Conservation (phyloP, 2,113 vertebrate species). For the Murina feae region DNA sequence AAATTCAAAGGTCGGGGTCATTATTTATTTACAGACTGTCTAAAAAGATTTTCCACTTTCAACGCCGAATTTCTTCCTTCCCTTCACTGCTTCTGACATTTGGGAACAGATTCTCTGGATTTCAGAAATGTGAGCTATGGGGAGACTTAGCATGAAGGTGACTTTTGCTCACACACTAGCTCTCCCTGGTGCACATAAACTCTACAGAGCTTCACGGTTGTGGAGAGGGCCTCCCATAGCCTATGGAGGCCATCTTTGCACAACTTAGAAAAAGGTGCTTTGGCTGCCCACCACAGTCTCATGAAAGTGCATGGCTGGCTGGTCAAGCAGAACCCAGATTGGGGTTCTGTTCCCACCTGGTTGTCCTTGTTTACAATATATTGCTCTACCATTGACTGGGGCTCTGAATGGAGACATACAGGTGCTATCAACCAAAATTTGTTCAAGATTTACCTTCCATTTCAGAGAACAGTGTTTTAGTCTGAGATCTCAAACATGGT, state of each 20-base stretch:
- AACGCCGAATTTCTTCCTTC: constrained; percentile 10
- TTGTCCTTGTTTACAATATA: neutral
- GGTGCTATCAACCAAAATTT: neutral
- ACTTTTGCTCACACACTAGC: constrained; percentile 26
- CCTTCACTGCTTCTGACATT: neutral
- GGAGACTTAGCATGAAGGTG: constrained; percentile 57
- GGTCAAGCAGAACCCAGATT: neutral
- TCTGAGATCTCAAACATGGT: neutral
- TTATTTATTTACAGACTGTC: constrained; percentile 78
- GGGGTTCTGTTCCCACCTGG: neutral
- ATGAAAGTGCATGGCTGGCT: neutral
- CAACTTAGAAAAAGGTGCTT: neutral
- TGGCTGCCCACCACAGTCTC: neutral
- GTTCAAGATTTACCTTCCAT: neutral
- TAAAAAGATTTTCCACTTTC: constrained; percentile 35
- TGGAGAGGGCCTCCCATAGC: no score
- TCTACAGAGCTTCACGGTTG: neutral
- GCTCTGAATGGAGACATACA: neutral
- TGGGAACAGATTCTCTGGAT: neutral
- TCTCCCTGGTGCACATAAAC: neutral
- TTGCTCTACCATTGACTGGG: neutral
- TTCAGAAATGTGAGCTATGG: constrained; percentile 26
- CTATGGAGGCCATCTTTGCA: neutral
- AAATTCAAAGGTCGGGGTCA: constrained; percentile 46
- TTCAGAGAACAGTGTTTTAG: neutral